Evolutionary conservation across 2,113 vertebrate species (phyloP), one percentile per base, ranked within the genome.

Genomic region (Prolemur simus): DNA sequence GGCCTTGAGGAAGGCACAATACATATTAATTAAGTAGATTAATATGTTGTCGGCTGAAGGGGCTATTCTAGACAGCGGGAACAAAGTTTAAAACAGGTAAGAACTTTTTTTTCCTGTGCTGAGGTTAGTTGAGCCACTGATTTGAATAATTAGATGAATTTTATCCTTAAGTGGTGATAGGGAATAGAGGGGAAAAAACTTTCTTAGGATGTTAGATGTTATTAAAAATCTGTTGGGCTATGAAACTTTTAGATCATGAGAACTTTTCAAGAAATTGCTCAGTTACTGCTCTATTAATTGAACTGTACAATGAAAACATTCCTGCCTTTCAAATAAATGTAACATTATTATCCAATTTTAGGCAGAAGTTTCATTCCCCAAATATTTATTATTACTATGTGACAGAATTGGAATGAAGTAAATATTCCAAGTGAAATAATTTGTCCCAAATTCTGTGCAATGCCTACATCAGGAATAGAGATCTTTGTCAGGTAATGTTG

Each of bases 1-100:
- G 82, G 86, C 96, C 97, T 97, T 96, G 93, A 92, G 90, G 58
- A 97, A 98, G 90, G 80, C 73, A 89, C n/a, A 95, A 60, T 91
- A 94, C 68, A 42, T 95, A 42, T 80, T 97, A 91, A 94, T 98
- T 91, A 97, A 88, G 32, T 63, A 74, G 76, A 89, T 94, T 80
- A 95, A 89, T 71, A 78, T 32, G 37, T 88, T 96, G 69, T 74
- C 93, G 64, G 29, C 68, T 88, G 71, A 95, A 94, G 56, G 83
- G 64, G 58, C n/a, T 96, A 80, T 58, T 49, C 73, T 93, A 87
- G 94, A 95, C 64, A 77, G 63, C 54, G 93, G 69, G 60, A 74
- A 89, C 39, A 21, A 91, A 89, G 93, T 92, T 95, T 85, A 97
- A 97, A 97, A 95, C 58, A 69, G 77, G 84, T 94, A 97, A 86